These are phyloP conservation scores for Desmodus rotundus DNA, from an alignment of 2,113 vertebrate species.

Conservation along the genomic window DNA sequence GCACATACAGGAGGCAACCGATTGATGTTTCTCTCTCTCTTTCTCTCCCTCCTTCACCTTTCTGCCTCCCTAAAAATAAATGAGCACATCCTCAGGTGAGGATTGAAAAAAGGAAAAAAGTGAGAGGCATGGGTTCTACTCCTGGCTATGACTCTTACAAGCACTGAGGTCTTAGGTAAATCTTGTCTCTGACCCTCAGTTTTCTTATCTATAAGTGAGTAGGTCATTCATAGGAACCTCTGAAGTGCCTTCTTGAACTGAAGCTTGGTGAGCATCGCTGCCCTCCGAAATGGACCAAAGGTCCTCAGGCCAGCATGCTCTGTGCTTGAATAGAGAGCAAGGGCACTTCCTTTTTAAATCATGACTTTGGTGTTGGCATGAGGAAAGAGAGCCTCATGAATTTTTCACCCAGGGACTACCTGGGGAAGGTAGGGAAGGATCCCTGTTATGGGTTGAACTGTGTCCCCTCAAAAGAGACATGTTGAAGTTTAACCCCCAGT, in stretches of 20 bases:
- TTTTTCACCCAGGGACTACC: not conserved
- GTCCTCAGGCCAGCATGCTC: not conserved
- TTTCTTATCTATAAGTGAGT: not conserved
- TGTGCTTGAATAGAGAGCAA: not conserved
- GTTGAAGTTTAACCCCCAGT: not conserved
- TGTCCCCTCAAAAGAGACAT: not conserved
- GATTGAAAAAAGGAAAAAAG: not conserved
- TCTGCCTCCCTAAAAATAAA: too few species aligned
- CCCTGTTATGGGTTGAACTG: not conserved
- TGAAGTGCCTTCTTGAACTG: not conserved
- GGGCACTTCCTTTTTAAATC: not conserved
- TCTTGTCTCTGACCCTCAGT: not conserved
- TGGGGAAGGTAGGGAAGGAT: not conserved
- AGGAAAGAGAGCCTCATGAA: not conserved
- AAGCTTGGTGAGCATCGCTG: not conserved
- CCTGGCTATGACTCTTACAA: not conserved
- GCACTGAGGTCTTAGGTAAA: not conserved
- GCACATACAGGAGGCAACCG: too few species aligned
- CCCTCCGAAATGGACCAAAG: not conserved
- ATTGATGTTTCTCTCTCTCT: too few species aligned
- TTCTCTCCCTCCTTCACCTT: too few species aligned
- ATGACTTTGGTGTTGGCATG: not conserved
- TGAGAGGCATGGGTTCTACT: not conserved
- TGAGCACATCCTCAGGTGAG: too few species aligned
- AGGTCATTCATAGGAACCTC: not conserved